phyloP scores from a whole-genome alignment of 1,140 invertebrate species.

The Armadillidium nasatum region DNA sequence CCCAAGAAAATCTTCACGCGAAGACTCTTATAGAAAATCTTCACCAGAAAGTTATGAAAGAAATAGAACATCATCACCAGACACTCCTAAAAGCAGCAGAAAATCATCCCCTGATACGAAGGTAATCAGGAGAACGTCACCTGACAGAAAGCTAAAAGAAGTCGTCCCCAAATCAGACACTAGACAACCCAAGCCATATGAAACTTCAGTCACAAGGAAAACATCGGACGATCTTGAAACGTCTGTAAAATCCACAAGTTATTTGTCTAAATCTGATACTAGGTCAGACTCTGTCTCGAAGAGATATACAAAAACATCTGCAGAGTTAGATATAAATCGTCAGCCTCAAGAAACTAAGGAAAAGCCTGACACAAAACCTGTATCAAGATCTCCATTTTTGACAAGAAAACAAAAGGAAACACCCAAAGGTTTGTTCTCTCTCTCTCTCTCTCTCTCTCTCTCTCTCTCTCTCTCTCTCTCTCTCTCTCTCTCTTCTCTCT shows the following conservation, averaged over 20 bases:
- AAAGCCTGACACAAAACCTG: not conserved
- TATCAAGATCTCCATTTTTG: too few species aligned
- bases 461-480: slow-evolving; percentile 7
- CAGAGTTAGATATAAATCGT: too few species aligned
- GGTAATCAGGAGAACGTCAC: not conserved
- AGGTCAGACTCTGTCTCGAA: too few species aligned
- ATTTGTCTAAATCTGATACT: too few species aligned
- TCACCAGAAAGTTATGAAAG: too few species aligned
- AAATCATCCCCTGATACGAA: not conserved
- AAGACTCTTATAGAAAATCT: too few species aligned
- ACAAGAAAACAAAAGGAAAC: too few species aligned
- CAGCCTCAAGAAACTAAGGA: not conserved
- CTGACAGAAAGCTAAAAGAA: not conserved
- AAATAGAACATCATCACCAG: too few species aligned
- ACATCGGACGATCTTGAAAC: not conserved
- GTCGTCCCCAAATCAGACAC: too few species aligned
- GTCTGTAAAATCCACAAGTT: not conserved
- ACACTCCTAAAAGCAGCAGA: not conserved
- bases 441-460: not conserved
- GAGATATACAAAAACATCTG: too few species aligned
- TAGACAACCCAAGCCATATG: not conserved
- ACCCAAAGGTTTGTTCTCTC: not conserved
- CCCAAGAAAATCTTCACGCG: too few species aligned
- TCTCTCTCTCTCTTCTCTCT: not conserved
- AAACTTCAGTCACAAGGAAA: not conserved